Base-by-base conservation (phyloP, 1,140 invertebrate species). In the Drosophila willistoni region DNA sequence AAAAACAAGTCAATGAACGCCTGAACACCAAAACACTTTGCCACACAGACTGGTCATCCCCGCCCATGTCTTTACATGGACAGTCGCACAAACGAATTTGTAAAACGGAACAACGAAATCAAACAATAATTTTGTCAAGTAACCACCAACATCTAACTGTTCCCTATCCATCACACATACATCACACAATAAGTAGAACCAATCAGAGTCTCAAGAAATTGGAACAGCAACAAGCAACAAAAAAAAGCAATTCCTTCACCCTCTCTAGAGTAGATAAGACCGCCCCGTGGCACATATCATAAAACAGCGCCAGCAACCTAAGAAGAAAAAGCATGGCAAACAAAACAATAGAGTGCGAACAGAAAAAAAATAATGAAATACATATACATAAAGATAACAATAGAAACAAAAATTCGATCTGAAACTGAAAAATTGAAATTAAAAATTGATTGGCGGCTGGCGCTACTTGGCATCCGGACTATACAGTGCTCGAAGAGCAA, bases 401-500 rank as follows among this genome's bases (percentile, higher is more conserved):
- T 61, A 47, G 51, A 36, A 74, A 54, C 22, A 64, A 61, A 69
- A 61, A 70, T 70, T 51, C 44, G 44, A 51, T 51, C 44, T 51
- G 61, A 82, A 29, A 83, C 76, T 79, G 74, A 83, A 71, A 71
- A 64, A 78, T 64, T 68, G 68, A 86, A 87, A 85, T 77, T 79
- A 70, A 86, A 87, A 76, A 87, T 85, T 86, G 82, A 86, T 86
- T 87, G 82, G 67, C 68, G 83, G 67, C 68, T 61, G 79, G 71
- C 82, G 82, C 82, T 65, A 61, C 55, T 63, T 62, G 81, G 59
- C 81, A 80, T 77, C 65, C 74, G 78, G 34, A 29, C 29, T 7
- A 36, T 33, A 81, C 81, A 80, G 63, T 84, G 81, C 47, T 77
- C 42, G 13, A 42, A n/a, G 56, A 14, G 4, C 25, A 6, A 14